Evolutionary conservation across 2,113 vertebrate genomes (phyloP), one percentile per base, ranked within the genome.

Genomic region (Paradisaea rubra): DNA sequence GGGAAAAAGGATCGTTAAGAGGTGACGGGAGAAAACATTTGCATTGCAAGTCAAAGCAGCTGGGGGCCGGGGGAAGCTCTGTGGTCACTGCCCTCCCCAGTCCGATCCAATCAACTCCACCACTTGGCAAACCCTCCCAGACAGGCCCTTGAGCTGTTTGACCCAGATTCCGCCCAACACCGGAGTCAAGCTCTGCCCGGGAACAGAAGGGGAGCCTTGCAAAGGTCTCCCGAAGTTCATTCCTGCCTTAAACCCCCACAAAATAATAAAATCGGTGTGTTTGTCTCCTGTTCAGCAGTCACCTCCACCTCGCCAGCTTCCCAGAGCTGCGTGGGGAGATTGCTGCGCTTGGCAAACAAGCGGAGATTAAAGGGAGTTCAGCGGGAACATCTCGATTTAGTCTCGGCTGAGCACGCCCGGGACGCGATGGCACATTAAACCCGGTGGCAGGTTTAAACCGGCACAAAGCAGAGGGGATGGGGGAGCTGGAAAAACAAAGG

Each of bases 31-130:
- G 91, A 94, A 95, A 95, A 93, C 86, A 95, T 93, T 95, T 91
- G 94, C 93, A 95, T 94, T 81, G 93, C 92, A 93, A 95, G 95
- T 93, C 88, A 84, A 86, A 94, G 64, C 96, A 97, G 96, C 96
- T 96, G 94, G 94, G 94, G 88, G 81, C 92, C 25, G 19, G 81
- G 80, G 88, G 85, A 91, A 93, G 92, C 91, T 86, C 64, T 88
- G 76, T 94, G 94, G 91, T 94, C 96, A 91, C 88, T 95, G 96
- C 92, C 94, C 96, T 96, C 91, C 76, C 91, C 76, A 92, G 95
- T 96, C 96, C 76, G 8, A 94, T 59, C 81, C 91, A 96, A 96
- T 96, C 94, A 95, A 42, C 76, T 95, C 94, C 92, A 94, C 16
- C 76, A 59, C 61, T 81, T 83, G 81, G 92, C 28, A 96, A 94